These are phyloP conservation scores for Loriculus beryllinus DNA, from an alignment of 2,797 vertebrate genomes.

Conservation along the genomic window DNA sequence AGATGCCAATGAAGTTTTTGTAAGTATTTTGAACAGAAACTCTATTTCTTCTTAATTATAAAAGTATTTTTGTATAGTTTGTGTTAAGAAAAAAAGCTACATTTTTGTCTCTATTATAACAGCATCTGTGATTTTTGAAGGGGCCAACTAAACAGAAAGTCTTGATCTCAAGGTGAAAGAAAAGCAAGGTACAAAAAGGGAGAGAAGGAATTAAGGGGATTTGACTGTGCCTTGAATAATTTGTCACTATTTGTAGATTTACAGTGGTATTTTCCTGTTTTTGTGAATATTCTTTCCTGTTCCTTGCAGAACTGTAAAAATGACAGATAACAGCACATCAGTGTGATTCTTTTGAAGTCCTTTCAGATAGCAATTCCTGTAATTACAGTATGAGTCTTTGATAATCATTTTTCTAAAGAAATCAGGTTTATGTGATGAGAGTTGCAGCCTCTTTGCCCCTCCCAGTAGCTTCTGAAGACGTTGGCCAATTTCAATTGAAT, in stretches of 20 bases:
- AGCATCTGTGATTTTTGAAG: neutral
- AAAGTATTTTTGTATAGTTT: neutral
- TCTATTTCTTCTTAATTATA: neutral
- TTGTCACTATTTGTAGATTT: neutral
- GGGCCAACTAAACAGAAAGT: neutral
- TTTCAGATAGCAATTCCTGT: neutral
- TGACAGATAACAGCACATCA: neutral
- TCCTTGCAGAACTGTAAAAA: neutral
- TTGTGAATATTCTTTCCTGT: neutral
- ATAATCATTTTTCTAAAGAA: neutral
- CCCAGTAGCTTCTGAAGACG: neutral
- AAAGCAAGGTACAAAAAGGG: neutral
- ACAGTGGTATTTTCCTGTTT: neutral
- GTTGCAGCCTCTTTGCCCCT: neutral
- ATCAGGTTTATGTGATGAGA: neutral
- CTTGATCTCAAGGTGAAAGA: neutral
- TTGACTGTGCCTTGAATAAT: neutral
- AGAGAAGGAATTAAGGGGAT: neutral
- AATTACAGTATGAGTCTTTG: neutral
- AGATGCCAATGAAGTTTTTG: conserved; percentile 84
- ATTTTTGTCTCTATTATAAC: neutral
- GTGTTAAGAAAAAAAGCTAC: neutral
- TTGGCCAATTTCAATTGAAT: neutral
- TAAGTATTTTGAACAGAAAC: conserved; percentile 74
- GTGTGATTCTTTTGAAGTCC: neutral